Conservation (phyloP, 1,140 invertebrate species). For the Camponotus pennsylvanicus region DNA sequence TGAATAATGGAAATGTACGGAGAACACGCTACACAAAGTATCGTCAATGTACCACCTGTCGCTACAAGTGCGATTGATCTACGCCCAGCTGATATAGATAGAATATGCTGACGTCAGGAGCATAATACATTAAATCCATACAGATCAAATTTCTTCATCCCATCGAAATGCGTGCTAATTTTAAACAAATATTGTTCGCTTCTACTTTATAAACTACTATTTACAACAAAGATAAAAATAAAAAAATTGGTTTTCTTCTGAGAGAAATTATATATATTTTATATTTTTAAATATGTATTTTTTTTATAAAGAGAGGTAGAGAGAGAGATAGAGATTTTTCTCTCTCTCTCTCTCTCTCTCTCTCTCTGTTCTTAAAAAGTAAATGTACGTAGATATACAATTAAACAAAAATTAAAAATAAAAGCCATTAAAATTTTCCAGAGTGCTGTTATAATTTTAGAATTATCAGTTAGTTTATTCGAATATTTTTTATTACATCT, state of each 20-base stretch:
- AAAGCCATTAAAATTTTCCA: neutral
- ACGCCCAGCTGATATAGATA: neutral
- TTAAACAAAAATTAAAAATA: slow-evolving; percentile 8
- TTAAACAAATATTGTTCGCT: neutral
- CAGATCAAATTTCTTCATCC: neutral
- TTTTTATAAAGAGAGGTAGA: too few relatives aligned
- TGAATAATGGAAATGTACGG: slow-evolving; percentile 67
- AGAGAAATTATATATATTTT: neutral
- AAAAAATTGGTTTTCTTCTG: neutral
- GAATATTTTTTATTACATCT: neutral
- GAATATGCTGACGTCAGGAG: slow-evolving; percentile 9
- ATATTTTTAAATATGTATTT: neutral
- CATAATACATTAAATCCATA: neutral
- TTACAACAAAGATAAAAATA: neutral
- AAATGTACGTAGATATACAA: neutral
- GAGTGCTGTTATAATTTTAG: neutral
- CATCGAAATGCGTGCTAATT: too few relatives aligned
- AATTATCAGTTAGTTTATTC: neutral
- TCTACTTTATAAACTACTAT: neutral
- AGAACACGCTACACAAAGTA: slow-evolving; percentile 47
- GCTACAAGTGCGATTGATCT: slow-evolving; percentile 49
- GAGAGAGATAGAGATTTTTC: too few relatives aligned
- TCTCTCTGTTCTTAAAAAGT: neutral
- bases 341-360: too few relatives aligned
- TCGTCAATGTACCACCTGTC: slow-evolving; percentile 51